Base-by-base conservation (phyloP, 2,113 vertebrate genomes). In the Eretmochelys imbricata region DNA sequence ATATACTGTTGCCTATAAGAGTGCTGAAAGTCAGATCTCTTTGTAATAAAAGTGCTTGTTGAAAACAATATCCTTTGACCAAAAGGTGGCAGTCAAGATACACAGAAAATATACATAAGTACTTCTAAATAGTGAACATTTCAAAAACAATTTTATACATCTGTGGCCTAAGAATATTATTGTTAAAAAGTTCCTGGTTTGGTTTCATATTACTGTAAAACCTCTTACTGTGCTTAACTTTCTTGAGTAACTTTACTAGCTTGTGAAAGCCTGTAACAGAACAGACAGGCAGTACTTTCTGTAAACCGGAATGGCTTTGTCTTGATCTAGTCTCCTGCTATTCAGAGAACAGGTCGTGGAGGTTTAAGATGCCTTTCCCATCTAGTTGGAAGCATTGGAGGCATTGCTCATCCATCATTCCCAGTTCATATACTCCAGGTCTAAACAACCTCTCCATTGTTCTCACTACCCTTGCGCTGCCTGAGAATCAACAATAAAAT, bases 21-120 rank as follows among this genome's bases (percentile, higher is more conserved):
- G 22, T 48, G 75, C 75, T 78, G 81, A 83, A 35, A 42, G 24
- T 27, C 53, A 20, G 20, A 51, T 54, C 38, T 35, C 27, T 46
- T 82, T 57, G 38, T 57, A 42, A 29, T 57, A 83, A 83, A 59
- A 42, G 81, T 27, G 38, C 35, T 82, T 38, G 38, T 27, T 82
- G 24, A 79, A 81, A 22, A 2, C 14, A 11, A 4, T 7, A 29
- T 82, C 0, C 0, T 79, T 78, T 95, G 57, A 59, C 95, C 97
- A 96, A 93, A 89, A 94, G 97, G 87, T 97, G 97, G 97, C 97
- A 97, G 89, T 94, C 69, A 92, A 96, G 94, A 93, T 87, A 85
- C 78, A 89, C 6, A 0, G 53, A 88, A 93, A 94, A 92, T 5
- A 24, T 48, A 14, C 24, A 57, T 20, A 22, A 6, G 48, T 89